phyloP scores from a whole-genome alignment of 23 tunicate genomes.

The Styela plicata region DNA sequence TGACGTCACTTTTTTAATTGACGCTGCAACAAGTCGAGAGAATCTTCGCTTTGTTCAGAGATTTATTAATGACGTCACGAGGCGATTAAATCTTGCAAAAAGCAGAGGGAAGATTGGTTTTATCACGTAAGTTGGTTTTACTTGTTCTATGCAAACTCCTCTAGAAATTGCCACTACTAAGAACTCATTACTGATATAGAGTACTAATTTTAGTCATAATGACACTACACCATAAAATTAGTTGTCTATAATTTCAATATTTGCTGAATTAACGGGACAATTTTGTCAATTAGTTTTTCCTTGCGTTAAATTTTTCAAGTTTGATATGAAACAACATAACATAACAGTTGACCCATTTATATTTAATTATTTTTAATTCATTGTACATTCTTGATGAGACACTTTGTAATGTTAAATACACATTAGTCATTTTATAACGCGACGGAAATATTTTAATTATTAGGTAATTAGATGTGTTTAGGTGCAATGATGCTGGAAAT shows the following conservation, averaged over 20 bases:
- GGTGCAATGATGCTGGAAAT: too few relatives aligned
- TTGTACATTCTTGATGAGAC: neutral
- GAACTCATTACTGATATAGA: neutral
- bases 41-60: conserved; percentile 1
- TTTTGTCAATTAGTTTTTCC: neutral
- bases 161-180: neutral
- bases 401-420: neutral
- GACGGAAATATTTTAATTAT: neutral
- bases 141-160: neutral
- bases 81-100: neutral
- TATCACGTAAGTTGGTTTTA: conserved; percentile 18
- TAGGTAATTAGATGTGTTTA: neutral
- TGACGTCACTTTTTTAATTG: conserved; percentile 21
- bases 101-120: conserved; percentile 22
- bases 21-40: neutral
- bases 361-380: too few relatives aligned
- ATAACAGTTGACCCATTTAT: neutral
- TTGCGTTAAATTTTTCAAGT: neutral
- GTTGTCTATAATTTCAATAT: neutral
- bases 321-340: neutral
- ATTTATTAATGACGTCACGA: conserved; percentile 17
- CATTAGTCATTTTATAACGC: neutral
- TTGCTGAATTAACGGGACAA: neutral
- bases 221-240: neutral
- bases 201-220: neutral